Evolutionary conservation across 2,888 invertebrate species (phyloP).

Genomic region (Rhaphigaster nebulosa): DNA sequence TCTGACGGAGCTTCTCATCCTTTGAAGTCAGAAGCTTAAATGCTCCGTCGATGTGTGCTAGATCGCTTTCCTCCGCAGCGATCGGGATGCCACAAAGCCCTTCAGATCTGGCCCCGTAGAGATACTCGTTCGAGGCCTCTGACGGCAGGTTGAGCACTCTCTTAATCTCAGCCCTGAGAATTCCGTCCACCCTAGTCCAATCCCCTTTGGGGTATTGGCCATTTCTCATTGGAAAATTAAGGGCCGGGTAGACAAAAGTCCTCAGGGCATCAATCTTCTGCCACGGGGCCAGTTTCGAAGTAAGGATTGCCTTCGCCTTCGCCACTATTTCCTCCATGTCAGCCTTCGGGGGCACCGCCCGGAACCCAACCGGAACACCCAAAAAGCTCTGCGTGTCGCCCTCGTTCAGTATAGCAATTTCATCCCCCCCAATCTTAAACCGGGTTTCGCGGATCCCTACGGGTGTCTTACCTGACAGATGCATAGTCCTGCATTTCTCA

Average conservation of each 20-base stretch:
- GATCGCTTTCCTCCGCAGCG: constrained; percentile 12
- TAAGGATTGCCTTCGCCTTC: constrained; percentile 19
- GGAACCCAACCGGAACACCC: constrained; percentile 48
- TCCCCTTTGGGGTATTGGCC: no score
- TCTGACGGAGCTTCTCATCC: neutral
- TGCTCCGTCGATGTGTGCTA: no score
- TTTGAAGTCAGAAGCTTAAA: neutral
- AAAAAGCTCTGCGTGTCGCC: constrained; percentile 13
- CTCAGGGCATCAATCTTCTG: constrained; percentile 55
- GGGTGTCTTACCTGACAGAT: neutral
- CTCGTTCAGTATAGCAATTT: neutral
- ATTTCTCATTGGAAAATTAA: neutral
- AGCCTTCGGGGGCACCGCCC: neutral
- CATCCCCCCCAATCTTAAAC: neutral
- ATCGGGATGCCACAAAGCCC: no score
- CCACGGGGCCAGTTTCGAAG: constrained; percentile 51
- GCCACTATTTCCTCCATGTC: neutral
- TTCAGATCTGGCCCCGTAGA: constrained; percentile 45
- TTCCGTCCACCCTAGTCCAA: neutral
- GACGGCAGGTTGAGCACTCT: neutral
- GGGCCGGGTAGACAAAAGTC: neutral
- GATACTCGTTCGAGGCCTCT: neutral
- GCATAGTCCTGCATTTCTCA: neutral
- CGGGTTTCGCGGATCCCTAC: neutral
- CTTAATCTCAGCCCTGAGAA: neutral